Evolutionary conservation across 2,888 invertebrate genomes (phyloP).

Genomic region (Diadegma fenestrale): DNA sequence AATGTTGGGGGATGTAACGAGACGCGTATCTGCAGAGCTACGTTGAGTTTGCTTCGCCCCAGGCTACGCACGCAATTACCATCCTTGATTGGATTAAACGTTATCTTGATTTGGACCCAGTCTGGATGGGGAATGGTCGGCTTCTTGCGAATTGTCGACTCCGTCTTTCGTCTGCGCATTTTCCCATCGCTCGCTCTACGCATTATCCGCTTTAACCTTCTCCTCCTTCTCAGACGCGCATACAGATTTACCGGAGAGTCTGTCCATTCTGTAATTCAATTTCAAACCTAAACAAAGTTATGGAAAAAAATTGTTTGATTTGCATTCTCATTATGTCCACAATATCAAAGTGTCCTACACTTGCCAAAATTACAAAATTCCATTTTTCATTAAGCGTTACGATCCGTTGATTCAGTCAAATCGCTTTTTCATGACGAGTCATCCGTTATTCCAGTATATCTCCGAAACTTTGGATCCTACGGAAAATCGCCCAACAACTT

Average conservation of each 20-base stretch:
- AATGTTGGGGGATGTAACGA: constrained; percentile 55
- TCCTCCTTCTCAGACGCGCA: neutral
- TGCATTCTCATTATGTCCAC: neutral
- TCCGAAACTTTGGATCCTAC: too few relatives aligned
- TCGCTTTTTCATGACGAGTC: too few relatives aligned
- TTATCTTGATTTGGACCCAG: constrained; percentile 81
- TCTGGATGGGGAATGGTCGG: constrained; percentile 46
- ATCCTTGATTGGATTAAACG: constrained; percentile 82
- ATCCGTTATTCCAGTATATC: too few relatives aligned
- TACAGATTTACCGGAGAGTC: neutral
- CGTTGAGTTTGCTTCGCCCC: constrained; percentile 72
- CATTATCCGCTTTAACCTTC: neutral
- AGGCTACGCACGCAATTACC: constrained; percentile 83
- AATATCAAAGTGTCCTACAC: neutral
- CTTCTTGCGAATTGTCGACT: constrained; percentile 37
- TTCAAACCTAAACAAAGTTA: neutral
- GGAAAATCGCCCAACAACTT: too few relatives aligned
- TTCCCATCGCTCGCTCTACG: neutral
- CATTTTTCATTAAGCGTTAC: neutral
- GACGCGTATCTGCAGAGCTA: constrained; percentile 49
- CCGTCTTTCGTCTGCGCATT: neutral
- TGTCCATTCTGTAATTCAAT: neutral
- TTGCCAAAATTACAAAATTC: neutral
- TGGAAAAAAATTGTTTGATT: neutral
- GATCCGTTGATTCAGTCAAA: neutral